Percentiles rank a stretch among this genome's conserved stretches.
Conservation (phyloP, 37 sponge, comb jelly and placozoan genomes). For the Haliclona indistincta region DNA sequence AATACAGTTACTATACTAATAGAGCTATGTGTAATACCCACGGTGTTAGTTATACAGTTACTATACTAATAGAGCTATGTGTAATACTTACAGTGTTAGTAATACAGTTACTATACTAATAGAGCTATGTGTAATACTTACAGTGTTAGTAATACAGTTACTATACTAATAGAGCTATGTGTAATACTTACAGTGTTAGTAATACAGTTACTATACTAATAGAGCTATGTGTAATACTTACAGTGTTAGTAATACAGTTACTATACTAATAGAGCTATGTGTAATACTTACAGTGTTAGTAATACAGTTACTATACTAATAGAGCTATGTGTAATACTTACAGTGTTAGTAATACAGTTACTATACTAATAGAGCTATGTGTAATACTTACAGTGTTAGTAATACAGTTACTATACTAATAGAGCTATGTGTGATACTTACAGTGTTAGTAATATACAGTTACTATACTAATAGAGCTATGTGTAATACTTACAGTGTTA, state of each 20-base stretch:
- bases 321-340: not conserved
- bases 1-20: constrained; percentile 23
- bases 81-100: constrained; percentile 37
- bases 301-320: constrained; percentile 23
- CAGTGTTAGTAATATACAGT: not conserved
- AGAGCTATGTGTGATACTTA: not conserved
- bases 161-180: too few species aligned
- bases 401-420: constrained; percentile 23
- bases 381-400: constrained; percentile 37
- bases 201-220: constrained; percentile 23
- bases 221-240: not conserved
- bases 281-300: constrained; percentile 37
- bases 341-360: too few species aligned
- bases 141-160: too few species aligned
- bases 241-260: too few species aligned
- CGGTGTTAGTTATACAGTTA: too few species aligned
- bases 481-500: constrained; percentile 28
- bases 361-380: too few species aligned
- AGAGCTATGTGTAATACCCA: not conserved
- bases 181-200: constrained; percentile 37
- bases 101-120: constrained; percentile 23
- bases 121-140: not conserved
- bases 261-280: too few species aligned
- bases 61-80: too few species aligned
- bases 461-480: not conserved